Evolutionary conservation across 2,113 vertebrate species (phyloP).

Genomic region (Synchiropus splendidus): DNA sequence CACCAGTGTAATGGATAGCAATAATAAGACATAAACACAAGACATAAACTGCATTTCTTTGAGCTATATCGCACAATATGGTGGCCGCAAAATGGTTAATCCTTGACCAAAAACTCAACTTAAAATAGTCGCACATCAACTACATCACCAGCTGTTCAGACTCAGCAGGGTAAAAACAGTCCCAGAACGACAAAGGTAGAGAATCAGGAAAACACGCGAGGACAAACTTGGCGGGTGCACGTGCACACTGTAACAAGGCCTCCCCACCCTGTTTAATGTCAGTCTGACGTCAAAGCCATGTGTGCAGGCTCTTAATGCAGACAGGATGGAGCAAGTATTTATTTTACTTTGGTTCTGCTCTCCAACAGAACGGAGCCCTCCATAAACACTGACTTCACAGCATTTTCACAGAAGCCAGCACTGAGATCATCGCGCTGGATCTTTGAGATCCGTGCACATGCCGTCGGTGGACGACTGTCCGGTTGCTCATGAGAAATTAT

Average conservation of each 20-base stretch:
- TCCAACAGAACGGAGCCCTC: constrained; percentile 44
- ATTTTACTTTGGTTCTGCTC: constrained; percentile 64
- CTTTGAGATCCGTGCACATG: constrained; percentile 12
- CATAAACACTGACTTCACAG: constrained; percentile 50
- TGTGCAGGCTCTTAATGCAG: constrained; percentile 58
- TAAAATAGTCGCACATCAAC: too few relatives aligned
- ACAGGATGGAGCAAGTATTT: constrained; percentile 63
- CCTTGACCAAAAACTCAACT: too few relatives aligned
- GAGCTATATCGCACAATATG: too few relatives aligned
- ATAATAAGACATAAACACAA: too few relatives aligned
- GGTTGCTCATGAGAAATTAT: background rate
- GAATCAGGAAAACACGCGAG: too few relatives aligned
- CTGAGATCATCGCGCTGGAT: constrained; percentile 42
- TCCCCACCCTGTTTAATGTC: constrained; percentile 65
- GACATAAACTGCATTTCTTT: too few relatives aligned
- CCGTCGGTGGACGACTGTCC: background rate
- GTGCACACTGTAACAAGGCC: constrained; percentile 27
- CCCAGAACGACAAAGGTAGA: too few relatives aligned
- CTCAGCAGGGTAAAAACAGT: too few relatives aligned
- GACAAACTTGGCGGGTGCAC: background rate
- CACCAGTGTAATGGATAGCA: too few relatives aligned
- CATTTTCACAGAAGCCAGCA: constrained; percentile 32
- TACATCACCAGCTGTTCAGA: too few relatives aligned
- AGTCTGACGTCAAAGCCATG: constrained; percentile 67
- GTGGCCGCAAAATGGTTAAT: too few relatives aligned